These are phyloP conservation scores for Diadumene lineata DNA, from an alignment of 92 coral and sea anemone genomes.

Conservation along the genomic window DNA sequence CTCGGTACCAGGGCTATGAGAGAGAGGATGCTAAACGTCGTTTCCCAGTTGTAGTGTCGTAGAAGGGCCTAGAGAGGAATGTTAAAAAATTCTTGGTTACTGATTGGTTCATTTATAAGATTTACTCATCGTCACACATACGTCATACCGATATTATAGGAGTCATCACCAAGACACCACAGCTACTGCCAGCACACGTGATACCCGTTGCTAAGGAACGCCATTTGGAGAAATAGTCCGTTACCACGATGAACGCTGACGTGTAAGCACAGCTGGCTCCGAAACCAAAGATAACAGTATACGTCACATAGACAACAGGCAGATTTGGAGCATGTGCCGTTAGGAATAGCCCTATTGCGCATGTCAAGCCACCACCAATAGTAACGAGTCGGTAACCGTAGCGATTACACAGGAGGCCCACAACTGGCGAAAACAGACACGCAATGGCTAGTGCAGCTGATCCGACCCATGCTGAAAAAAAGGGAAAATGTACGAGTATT, in stretches of 20 bases:
- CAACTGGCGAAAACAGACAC: constrained; percentile 46
- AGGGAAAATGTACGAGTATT: no score
- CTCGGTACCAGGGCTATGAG: constrained; percentile 20
- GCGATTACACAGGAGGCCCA: constrained; percentile 47
- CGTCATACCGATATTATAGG: constrained; percentile 29
- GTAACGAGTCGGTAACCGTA: constrained; percentile 51
- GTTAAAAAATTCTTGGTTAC: neutral
- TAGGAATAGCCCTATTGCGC: constrained; percentile 53
- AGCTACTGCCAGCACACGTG: constrained; percentile 55
- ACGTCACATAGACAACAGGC: constrained; percentile 50
- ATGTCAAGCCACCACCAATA: constrained; percentile 44
- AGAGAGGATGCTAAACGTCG: constrained; percentile 38
- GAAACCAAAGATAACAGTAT: constrained; percentile 56
- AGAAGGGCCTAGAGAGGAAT: constrained; percentile 22
- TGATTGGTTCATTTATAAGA: neutral
- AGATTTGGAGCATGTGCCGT: constrained; percentile 57
- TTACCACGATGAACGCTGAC: constrained; percentile 53
- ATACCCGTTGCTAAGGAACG: constrained; percentile 65
- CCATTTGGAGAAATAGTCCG: constrained; percentile 57
- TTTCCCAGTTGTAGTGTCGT: constrained; percentile 37
- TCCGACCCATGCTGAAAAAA: constrained; percentile 67
- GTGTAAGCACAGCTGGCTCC: constrained; percentile 62
- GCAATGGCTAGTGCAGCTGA: constrained; percentile 53
- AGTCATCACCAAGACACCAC: constrained; percentile 51
- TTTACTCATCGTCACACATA: neutral